A percentile compares a stretch with the other conserved stretches of the same genome.
These are phyloP conservation scores for Neolamprologus toae DNA, from an alignment of 2,113 vertebrate genomes.

Conservation along the genomic window DNA sequence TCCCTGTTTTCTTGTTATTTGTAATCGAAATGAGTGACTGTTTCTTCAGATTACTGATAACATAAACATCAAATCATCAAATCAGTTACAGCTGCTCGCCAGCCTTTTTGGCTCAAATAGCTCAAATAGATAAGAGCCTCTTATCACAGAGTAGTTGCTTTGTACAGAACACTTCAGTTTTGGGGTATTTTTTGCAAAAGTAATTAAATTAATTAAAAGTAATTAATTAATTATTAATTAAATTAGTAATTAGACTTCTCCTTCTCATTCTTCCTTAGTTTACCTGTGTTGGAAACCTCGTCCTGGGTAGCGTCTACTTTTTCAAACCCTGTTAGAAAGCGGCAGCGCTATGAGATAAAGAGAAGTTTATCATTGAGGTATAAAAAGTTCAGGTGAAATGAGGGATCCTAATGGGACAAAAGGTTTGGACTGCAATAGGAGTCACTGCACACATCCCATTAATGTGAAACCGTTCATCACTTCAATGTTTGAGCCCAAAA, in stretches of 20 bases:
- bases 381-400: background rate
- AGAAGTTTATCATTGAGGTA: background rate
- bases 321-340: background rate
- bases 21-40: background rate
- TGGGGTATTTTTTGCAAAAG: background rate
- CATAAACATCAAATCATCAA: background rate
- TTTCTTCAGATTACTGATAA: background rate
- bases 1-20: background rate
- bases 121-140: background rate
- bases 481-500: background rate
- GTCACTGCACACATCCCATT: background rate
- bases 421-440: background rate
- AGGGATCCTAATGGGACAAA: background rate
- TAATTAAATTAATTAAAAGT: too few species aligned
- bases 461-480: background rate
- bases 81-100: background rate
- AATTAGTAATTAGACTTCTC: background rate
- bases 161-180: background rate
- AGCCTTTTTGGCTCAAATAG: background rate
- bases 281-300: background rate
- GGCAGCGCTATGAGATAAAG: background rate
- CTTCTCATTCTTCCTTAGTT: background rate
- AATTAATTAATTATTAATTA: too few species aligned
- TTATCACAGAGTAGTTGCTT: background rate
- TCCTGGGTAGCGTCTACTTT: background rate